Conservation (phyloP, 2,113 vertebrate species). For the Nematolebias whitei region DNA sequence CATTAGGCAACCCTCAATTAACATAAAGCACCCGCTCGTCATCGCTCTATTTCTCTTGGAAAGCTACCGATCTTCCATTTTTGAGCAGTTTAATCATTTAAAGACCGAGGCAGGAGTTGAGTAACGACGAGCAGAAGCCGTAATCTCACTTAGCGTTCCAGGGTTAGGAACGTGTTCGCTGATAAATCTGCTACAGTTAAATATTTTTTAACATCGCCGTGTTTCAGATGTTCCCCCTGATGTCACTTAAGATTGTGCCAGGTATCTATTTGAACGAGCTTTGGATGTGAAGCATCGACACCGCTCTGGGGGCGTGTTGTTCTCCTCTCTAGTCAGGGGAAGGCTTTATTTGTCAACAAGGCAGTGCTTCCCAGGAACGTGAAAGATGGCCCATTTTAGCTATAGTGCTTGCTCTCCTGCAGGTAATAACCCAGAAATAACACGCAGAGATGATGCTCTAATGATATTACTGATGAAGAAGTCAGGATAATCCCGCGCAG, state of each 20-base stretch:
- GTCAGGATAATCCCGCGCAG: slow-evolving; percentile 62
- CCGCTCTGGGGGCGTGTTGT: slow-evolving; percentile 42
- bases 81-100: slow-evolving; percentile 62
- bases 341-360: slow-evolving; percentile 74
- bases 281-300: slow-evolving; percentile 11
- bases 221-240: slow-evolving; percentile 47
- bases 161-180: slow-evolving; percentile 34
- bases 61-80: slow-evolving; percentile 62
- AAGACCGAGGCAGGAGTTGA: slow-evolving; percentile 49
- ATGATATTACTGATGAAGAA: slow-evolving; percentile 80
- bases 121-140: slow-evolving; percentile 68
- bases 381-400: slow-evolving; percentile 68
- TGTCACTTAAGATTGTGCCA: slow-evolving; percentile 41
- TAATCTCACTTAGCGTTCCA: slow-evolving; percentile 60
- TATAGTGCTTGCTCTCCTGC: slow-evolving; percentile 61
- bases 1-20: slow-evolving; percentile 75
- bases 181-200: slow-evolving; percentile 44
- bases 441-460: slow-evolving; percentile 72
- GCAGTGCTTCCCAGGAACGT: slow-evolving; percentile 51
- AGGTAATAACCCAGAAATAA: slow-evolving; percentile 82
- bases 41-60: slow-evolving; percentile 62
- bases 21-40: slow-evolving; percentile 65
- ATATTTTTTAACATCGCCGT: slow-evolving; percentile 44
- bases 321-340: slow-evolving; percentile 20
- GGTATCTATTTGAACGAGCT: slow-evolving; percentile 49